A percentile compares a stretch with the other conserved stretches of the same genome.
These are phyloP conservation scores for Macrotus californicus DNA, from an alignment of 2,113 vertebrate genomes.

Conservation along the genomic window DNA sequence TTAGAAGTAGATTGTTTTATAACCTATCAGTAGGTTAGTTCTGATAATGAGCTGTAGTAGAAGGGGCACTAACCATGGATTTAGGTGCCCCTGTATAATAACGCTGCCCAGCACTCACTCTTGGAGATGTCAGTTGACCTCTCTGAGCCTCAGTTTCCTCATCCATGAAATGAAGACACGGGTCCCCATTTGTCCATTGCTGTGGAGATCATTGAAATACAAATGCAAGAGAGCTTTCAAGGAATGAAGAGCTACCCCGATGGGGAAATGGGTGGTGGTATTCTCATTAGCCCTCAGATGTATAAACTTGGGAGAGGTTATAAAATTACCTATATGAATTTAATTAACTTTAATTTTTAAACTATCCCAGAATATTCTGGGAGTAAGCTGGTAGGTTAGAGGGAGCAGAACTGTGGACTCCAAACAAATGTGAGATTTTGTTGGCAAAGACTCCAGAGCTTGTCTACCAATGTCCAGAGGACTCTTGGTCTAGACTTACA, in stretches of 20 bases:
- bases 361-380: not conserved
- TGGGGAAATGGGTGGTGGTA: not conserved
- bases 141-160: not conserved
- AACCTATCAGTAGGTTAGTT: not conserved
- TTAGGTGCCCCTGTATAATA: not conserved
- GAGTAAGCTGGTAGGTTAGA: not conserved
- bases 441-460: not conserved
- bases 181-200: not conserved
- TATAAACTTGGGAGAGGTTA: not conserved
- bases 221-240: not conserved
- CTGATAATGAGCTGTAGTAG: not conserved
- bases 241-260: not conserved
- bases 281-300: not conserved
- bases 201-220: not conserved
- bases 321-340: conserved; percentile 1
- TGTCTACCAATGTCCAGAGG: not conserved
- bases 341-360: conserved; percentile 53
- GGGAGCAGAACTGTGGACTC: not conserved
- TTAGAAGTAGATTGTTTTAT: not conserved
- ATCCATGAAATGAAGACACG: not conserved
- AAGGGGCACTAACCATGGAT: not conserved
- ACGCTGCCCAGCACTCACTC: not conserved
- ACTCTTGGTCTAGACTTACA: not conserved
- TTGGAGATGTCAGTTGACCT: not conserved
- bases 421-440: not conserved